Evolutionary conservation across 2,888 invertebrate species (phyloP).

Genomic region (Papilio elwesi): DNA sequence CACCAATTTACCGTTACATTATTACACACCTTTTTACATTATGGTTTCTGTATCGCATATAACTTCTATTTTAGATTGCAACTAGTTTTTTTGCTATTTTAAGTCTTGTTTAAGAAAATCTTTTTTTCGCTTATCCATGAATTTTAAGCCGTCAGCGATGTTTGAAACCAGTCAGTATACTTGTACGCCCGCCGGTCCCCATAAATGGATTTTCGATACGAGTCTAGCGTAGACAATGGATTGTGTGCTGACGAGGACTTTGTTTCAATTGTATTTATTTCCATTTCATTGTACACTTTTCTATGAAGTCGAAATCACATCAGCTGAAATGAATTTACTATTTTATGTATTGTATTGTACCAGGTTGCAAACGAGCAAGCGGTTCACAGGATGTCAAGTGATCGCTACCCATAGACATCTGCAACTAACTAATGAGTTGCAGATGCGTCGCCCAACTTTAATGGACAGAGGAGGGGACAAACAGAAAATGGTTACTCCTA

Average conservation of each 20-base stretch:
- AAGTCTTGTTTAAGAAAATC: background rate
- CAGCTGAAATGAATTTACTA: background rate
- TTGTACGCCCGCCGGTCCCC: constrained; percentile 6
- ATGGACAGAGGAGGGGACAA: too few species aligned
- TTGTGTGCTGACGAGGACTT: constrained; percentile 14
- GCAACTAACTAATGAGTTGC: too few species aligned
- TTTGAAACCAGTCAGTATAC: constrained; percentile 11
- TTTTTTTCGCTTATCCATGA: background rate
- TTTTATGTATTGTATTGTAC: too few species aligned
- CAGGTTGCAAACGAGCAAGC: too few species aligned
- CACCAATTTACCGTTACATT: background rate
- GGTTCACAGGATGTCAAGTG: too few species aligned
- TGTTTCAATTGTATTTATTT: constrained; percentile 2
- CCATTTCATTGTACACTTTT: background rate
- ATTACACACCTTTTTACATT: too few species aligned
- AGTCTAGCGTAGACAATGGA: constrained; percentile 15
- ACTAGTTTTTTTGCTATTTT: background rate
- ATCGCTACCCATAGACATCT: too few species aligned
- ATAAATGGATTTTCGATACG: constrained; percentile 17
- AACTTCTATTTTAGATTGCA: background rate
- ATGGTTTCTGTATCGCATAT: too few species aligned
- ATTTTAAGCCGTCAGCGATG: background rate
- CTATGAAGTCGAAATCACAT: background rate
- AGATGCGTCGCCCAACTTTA: too few species aligned
- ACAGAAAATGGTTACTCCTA: too few species aligned